A percentile compares a stretch with the other conserved stretches of the same genome.
These are phyloP conservation scores for Serilophus lunatus DNA, from an alignment of 2,113 vertebrate genomes.

Conservation along the genomic window DNA sequence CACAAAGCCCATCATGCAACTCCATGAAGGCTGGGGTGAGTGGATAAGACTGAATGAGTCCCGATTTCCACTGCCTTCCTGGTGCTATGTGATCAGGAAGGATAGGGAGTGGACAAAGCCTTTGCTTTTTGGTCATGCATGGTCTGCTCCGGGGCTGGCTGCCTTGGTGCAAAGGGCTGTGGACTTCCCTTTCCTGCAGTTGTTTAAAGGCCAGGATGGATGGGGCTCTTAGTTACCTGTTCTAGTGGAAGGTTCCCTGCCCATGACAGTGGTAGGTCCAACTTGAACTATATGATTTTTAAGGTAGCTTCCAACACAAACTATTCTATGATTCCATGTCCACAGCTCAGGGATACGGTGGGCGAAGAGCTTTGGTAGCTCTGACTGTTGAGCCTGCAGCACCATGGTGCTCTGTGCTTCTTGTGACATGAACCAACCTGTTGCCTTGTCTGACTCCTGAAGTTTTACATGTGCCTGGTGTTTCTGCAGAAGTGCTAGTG, in stretches of 20 bases:
- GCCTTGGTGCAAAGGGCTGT: fast-evolving
- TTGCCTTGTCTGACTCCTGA: not conserved
- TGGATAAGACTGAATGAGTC: fast-evolving
- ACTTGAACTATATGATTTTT: not conserved
- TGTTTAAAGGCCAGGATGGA: not conserved
- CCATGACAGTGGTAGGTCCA: not conserved
- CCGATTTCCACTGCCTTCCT: fast-evolving
- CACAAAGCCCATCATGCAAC: fast-evolving
- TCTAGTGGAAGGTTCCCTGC: not conserved
- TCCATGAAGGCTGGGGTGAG: not conserved
- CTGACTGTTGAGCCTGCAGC: fast-evolving
- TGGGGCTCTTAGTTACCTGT: not conserved
- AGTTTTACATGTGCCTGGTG: fast-evolving
- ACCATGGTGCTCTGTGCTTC: fast-evolving
- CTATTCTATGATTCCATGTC: not conserved
- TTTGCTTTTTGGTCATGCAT: not conserved
- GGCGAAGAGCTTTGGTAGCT: not conserved
- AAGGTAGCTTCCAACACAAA: not conserved
- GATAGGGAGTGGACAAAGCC: not conserved
- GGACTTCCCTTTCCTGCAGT: not conserved
- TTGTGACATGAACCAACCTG: not conserved
- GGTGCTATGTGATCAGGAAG: fast-evolving
- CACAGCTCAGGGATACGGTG: fast-evolving
- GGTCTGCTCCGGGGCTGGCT: not conserved
- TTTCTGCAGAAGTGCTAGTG: not conserved